Evolutionary conservation across 2,797 vertebrate species (phyloP).

Genomic region (Tarsius wallacei): DNA sequence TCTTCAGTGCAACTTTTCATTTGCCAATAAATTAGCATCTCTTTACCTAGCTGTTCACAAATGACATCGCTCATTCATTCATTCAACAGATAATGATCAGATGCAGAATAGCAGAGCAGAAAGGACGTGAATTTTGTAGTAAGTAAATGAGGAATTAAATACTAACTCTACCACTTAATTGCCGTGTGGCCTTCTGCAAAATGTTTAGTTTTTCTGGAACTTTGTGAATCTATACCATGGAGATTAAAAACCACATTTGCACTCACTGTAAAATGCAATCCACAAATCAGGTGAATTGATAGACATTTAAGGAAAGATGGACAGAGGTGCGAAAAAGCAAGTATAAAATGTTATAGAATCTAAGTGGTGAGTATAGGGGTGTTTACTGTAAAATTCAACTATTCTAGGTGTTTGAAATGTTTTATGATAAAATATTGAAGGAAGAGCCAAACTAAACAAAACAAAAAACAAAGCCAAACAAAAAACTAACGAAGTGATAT

Average conservation of each 20-base stretch:
- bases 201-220: neutral
- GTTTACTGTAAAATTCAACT: neutral
- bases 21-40: neutral
- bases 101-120: neutral
- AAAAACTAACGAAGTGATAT: neutral
- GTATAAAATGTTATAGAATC: neutral
- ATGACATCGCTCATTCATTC: neutral
- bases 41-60: neutral
- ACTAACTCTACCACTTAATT: neutral
- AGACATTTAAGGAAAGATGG: neutral
- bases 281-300: neutral
- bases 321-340: neutral
- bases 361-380: neutral
- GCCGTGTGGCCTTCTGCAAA: neutral
- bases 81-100: neutral
- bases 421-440: neutral
- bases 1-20: neutral
- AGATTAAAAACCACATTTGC: neutral
- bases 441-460: neutral
- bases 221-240: neutral
- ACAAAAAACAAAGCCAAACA: too few relatives aligned
- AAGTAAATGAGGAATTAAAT: neutral
- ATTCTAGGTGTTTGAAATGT: neutral
- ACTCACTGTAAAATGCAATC: conserved; percentile 1
- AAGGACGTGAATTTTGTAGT: neutral